Evolutionary conservation across 2,888 invertebrate species (phyloP), one percentile per base, ranked within the genome.

Genomic region (Eupeodes luniger): DNA sequence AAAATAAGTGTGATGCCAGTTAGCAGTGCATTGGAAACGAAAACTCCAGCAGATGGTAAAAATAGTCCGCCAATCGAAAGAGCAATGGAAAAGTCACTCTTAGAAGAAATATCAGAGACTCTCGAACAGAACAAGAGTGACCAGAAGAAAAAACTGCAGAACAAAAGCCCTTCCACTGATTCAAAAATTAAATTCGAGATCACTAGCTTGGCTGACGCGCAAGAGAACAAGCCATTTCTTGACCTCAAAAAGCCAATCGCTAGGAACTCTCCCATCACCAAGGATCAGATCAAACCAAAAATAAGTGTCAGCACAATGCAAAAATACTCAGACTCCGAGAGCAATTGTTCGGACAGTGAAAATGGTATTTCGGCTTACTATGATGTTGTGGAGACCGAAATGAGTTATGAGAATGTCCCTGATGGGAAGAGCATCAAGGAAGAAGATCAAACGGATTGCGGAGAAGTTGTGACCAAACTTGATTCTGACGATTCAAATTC

Each of bases 81-180:
- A 9, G 93, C 93, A n/a, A 93, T 95, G 91, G 96, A 96, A 91
- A 96, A 96, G 91, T 96, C 96, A 0, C 92, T 96, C 83, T 92
- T 96, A 9, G 96, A 96, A 92, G 96, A 96, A 94, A 96, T 96
- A 91, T 96, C 96, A 0, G 96, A 96, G 92, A 96, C 96, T 2
- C 93, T 96, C 86, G 96, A 96, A 91, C 95, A 96, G 90, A 95
- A 95, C 89, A 94, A 95, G 91, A 85, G 81, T 44, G 88, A 88
- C 84, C 90, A 40, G 90, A 91, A 81, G 81, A 90, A 67, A 83
- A 90, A 80, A n/a, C 80, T 74, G 5, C 81, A 84, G 81, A 85
- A 49, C 7, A 82, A 90, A 44, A 79, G 89, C 53, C 10, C 84
- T 2, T 27, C 66, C 4, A 90, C 90, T 6, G 84, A 90, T 36